Evolutionary conservation across 2,113 vertebrate genomes (phyloP).

Genomic region (Oncorhynchus clarkii): DNA sequence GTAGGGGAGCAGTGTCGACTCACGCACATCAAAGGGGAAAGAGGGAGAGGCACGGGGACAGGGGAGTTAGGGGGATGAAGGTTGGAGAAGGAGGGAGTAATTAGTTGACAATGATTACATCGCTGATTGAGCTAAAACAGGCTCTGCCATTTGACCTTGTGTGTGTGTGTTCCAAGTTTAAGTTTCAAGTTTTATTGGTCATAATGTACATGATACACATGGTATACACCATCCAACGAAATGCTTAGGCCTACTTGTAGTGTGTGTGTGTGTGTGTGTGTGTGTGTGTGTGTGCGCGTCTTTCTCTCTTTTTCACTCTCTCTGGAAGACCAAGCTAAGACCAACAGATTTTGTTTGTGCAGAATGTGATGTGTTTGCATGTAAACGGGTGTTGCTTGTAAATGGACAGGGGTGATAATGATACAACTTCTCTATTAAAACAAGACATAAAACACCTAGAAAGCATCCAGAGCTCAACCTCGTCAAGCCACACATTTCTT

Average conservation of each 20-base stretch:
- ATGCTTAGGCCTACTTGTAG: too few relatives aligned
- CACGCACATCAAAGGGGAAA: neutral
- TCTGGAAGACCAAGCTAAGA: neutral
- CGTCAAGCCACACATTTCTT: neutral
- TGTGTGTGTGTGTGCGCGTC: too few relatives aligned
- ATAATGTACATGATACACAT: too few relatives aligned
- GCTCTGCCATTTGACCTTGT: slow-evolving; percentile 28
- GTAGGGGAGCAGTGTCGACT: neutral
- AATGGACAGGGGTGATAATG: neutral
- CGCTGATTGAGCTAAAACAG: slow-evolving; percentile 25
- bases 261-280: too few relatives aligned
- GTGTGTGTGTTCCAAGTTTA: neutral
- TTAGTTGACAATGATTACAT: slow-evolving; percentile 20
- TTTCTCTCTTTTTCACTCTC: neutral
- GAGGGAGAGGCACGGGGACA: too few relatives aligned
- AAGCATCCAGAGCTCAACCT: neutral
- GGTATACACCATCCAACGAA: too few relatives aligned
- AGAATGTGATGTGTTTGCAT: slow-evolving; percentile 29
- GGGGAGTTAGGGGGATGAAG: neutral
- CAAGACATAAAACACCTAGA: neutral
- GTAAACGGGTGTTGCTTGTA: slow-evolving; percentile 10
- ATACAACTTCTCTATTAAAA: neutral
- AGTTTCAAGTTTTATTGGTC: too few relatives aligned
- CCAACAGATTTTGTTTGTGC: slow-evolving; percentile 1
- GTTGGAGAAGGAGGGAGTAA: slow-evolving; percentile 11